These are phyloP conservation scores for Syncerus caffer DNA, from an alignment of 2,797 vertebrate genomes.

Conservation along the genomic window DNA sequence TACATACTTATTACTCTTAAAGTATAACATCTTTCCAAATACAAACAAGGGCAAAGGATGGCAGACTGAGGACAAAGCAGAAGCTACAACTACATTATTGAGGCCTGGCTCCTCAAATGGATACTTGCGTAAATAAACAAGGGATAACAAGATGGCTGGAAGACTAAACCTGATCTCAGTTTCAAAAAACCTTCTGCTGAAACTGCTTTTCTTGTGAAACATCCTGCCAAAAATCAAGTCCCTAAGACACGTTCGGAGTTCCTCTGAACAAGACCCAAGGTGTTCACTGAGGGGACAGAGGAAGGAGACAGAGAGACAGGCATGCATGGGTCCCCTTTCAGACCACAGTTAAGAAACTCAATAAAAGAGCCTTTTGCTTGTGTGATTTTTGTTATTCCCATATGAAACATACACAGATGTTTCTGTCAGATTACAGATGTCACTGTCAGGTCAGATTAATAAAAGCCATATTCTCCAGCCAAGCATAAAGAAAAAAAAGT, in stretches of 20 bases:
- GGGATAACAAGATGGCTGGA: neutral
- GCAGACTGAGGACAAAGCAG: neutral
- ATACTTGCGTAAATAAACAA: neutral
- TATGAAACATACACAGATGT: constrained; percentile 58
- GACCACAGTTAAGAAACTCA: constrained; percentile 48
- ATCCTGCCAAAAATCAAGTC: neutral
- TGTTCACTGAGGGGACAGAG: neutral
- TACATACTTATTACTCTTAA: constrained; percentile 24
- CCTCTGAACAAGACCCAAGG: neutral
- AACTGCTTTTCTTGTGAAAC: neutral
- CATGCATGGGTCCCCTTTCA: neutral
- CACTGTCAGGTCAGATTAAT: constrained; percentile 67
- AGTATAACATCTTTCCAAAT: constrained; percentile 15
- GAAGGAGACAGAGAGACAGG: neutral
- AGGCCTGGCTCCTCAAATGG: neutral
- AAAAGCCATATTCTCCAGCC: constrained; percentile 46
- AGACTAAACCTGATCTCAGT: neutral
- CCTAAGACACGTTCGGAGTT: neutral
- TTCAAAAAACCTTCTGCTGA: neutral
- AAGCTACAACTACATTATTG: neutral
- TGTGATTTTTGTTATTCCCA: constrained; percentile 63
- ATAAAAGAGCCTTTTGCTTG: constrained; percentile 48
- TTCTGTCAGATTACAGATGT: neutral
- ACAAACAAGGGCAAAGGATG: neutral
- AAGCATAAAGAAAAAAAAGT: constrained; percentile 40